Evolutionary conservation across 1,140 invertebrate species (phyloP).

Genomic region (Spodoptera litura): DNA sequence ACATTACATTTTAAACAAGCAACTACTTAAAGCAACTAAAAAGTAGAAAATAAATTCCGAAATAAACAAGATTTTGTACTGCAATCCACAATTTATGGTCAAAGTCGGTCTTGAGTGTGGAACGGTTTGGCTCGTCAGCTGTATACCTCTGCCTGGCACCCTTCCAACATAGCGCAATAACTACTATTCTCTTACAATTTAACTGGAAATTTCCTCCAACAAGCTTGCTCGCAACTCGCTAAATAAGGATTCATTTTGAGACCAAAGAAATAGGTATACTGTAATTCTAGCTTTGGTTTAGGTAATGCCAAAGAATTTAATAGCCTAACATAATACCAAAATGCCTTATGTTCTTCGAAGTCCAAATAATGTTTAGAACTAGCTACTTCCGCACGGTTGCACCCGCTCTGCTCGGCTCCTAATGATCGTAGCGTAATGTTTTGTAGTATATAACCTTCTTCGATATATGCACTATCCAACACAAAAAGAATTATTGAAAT

Average conservation of each 20-base stretch:
- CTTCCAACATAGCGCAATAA: slow-evolving; percentile 17
- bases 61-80: slow-evolving; percentile 24
- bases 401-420: no score
- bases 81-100: slow-evolving; percentile 35
- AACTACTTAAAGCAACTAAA: not conserved
- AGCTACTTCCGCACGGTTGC: no score
- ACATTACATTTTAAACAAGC: not conserved
- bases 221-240: not conserved
- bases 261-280: not conserved
- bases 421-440: no score
- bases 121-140: slow-evolving; percentile 28
- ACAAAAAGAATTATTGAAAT: no score
- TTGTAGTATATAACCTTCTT: no score
- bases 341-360: no score
- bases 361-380: no score
- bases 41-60: not conserved
- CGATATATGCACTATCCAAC: no score
- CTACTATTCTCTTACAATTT: slow-evolving; percentile 5
- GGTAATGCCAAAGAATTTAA: not conserved
- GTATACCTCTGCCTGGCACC: slow-evolving; percentile 30
- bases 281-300: not conserved
- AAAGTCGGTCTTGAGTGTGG: slow-evolving; percentile 7
- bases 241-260: not conserved
- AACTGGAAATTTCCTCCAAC: slow-evolving; percentile 28
- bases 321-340: no score